These are phyloP conservation scores for Neria commutata DNA, from an alignment of 2,888 invertebrate genomes.

Conservation along the genomic window DNA sequence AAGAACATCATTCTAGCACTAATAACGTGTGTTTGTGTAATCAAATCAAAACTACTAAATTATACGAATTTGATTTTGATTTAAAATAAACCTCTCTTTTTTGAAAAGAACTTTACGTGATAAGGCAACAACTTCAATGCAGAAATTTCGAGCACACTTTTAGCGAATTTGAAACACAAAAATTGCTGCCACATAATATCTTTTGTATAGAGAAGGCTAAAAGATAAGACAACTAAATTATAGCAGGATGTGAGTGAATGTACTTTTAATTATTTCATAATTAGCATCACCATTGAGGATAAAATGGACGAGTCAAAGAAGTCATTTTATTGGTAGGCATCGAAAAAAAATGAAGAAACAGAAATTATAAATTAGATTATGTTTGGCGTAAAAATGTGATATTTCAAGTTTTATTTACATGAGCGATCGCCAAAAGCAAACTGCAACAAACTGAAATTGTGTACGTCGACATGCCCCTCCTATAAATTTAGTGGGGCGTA, in stretches of 20 bases:
- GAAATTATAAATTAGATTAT: background rate
- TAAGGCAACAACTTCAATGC: conserved; percentile 13
- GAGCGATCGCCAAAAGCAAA: no score
- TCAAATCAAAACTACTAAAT: no score
- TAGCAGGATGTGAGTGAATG: background rate
- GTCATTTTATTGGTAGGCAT: conserved; percentile 51
- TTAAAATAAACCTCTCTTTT: conserved; percentile 34
- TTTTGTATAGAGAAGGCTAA: no score
- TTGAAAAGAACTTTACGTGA: conserved; percentile 21
- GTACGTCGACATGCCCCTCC: no score
- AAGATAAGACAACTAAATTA: background rate
- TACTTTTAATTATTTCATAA: background rate
- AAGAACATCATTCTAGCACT: no score
- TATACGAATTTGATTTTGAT: no score
- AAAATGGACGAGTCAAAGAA: conserved; percentile 63
- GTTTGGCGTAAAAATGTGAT: no score
- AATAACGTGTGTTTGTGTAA: no score
- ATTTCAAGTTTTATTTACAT: no score
- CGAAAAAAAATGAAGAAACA: conserved; percentile 26
- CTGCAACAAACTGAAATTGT: no score
- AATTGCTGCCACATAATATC: background rate
- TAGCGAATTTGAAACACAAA: background rate
- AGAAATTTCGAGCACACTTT: background rate
- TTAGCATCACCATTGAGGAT: conserved; percentile 55
- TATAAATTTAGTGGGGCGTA: no score